Percentiles rank a stretch among this genome's conserved stretches.
These are phyloP conservation scores for Meloe dianella DNA, from an alignment of 2,888 invertebrate species.

Conservation along the genomic window DNA sequence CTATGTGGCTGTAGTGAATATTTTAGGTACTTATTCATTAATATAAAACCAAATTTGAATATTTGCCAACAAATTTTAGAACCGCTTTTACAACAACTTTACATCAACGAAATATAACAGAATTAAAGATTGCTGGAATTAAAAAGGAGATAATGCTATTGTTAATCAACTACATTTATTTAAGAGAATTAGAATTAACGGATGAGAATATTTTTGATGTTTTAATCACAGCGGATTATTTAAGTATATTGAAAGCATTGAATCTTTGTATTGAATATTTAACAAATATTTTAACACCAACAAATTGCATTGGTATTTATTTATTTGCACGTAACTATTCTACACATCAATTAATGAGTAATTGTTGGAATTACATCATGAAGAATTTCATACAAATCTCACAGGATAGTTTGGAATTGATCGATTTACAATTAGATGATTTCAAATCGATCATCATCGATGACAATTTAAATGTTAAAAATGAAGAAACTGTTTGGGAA, in stretches of 20 bases:
- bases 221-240: slow-evolving; percentile 85
- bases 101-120: slow-evolving; percentile 69
- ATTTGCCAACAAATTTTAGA: too few relatives aligned
- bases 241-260: slow-evolving; percentile 82
- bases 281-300: slow-evolving; percentile 69
- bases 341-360: slow-evolving; percentile 71
- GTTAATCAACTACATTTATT: slow-evolving; percentile 85
- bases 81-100: slow-evolving; percentile 83
- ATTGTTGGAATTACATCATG: slow-evolving; percentile 65
- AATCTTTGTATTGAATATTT: slow-evolving; percentile 82
- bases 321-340: slow-evolving; percentile 82
- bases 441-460: slow-evolving; percentile 78
- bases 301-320: slow-evolving; percentile 85
- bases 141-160: slow-evolving; percentile 77
- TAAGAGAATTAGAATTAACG: slow-evolving; percentile 76
- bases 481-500: slow-evolving; percentile 88
- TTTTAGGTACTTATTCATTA: slow-evolving; percentile 70
- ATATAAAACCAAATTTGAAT: slow-evolving; percentile 2
- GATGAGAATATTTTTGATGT: slow-evolving; percentile 81
- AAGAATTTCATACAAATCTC: slow-evolving; percentile 79
- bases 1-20: slow-evolving; percentile 89
- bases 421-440: slow-evolving; percentile 74
- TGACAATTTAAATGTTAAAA: slow-evolving; percentile 85
- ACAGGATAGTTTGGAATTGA: slow-evolving; percentile 74
- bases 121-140: slow-evolving; percentile 79